These are phyloP conservation scores for Antheraea pernyi DNA, from an alignment of 1,140 invertebrate species.

Conservation along the genomic window DNA sequence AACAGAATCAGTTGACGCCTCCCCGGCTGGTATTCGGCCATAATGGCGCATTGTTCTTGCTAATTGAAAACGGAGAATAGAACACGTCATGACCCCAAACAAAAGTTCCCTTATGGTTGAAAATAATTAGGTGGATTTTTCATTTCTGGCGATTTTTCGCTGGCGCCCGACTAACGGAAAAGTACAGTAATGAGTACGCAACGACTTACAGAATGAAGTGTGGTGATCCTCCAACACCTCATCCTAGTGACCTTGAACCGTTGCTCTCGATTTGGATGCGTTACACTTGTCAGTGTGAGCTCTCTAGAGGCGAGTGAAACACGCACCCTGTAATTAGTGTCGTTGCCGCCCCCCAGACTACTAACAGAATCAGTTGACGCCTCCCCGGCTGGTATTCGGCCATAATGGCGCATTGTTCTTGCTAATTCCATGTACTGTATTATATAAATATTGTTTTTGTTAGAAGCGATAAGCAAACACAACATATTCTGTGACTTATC, in stretches of 20 bases:
- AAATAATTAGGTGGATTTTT: no score
- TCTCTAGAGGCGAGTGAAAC: slow-evolving; percentile 60
- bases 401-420: slow-evolving; percentile 91
- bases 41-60: slow-evolving; percentile 92
- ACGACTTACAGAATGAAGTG: slow-evolving; percentile 85
- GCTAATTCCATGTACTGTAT: slow-evolving; percentile 90
- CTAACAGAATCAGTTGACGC: slow-evolving; percentile 58
- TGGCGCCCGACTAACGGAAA: no score
- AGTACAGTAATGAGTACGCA: not conserved
- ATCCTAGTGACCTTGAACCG: slow-evolving; percentile 96
- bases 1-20: slow-evolving; percentile 57
- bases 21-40: slow-evolving; percentile 91
- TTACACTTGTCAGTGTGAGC: slow-evolving; percentile 47
- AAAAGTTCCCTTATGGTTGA: no score
- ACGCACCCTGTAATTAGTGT: slow-evolving; percentile 37
- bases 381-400: slow-evolving; percentile 89
- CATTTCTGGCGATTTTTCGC: no score
- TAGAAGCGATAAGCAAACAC: no score
- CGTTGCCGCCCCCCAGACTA: slow-evolving; percentile 28
- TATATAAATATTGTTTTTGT: not conserved
- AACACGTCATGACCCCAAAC: no score
- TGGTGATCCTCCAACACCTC: slow-evolving; percentile 97
- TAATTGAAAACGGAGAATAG: no score
- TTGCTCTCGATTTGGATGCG: slow-evolving; percentile 85
- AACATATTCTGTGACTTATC: no score